Evolutionary conservation across 1,140 invertebrate genomes (phyloP).

Genomic region (Halesus radiatus): DNA sequence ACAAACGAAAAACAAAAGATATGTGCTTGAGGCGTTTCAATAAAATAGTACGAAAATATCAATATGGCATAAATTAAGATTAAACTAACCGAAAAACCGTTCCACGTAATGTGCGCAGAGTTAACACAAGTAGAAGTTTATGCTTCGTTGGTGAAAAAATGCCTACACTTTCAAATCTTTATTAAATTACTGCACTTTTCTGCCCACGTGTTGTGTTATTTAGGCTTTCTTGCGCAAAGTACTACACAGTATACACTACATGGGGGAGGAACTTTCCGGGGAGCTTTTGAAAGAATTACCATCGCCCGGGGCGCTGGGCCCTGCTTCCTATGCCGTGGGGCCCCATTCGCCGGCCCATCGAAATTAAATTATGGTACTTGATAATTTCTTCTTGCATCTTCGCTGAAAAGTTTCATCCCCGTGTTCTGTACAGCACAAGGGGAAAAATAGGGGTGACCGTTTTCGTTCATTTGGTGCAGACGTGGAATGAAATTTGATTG

Average conservation of each 20-base stretch:
- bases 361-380: constrained; percentile 53
- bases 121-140: no score
- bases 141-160: no score
- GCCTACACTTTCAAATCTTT: background rate
- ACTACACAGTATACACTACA: background rate
- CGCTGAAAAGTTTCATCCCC: constrained; percentile 40
- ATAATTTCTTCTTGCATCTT: constrained; percentile 53
- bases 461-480: no score
- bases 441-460: background rate
- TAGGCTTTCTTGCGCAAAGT: background rate
- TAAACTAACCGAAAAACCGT: no score
- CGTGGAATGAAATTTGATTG: no score
- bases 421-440: background rate
- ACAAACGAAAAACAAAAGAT: no score
- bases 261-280: constrained; percentile 20
- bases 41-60: no score
- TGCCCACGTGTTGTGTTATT: background rate
- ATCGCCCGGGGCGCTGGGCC: constrained; percentile 27
- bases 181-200: constrained; percentile 1
- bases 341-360: constrained; percentile 33
- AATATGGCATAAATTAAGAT: no score
- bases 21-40: no score
- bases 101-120: no score
- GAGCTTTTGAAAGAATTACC: constrained; percentile 43
- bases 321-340: background rate